A percentile compares a stretch with the other conserved stretches of the same genome.
These are phyloP conservation scores for Oscheius onirici DNA, from an alignment of 2,888 invertebrate species.

Conservation along the genomic window DNA sequence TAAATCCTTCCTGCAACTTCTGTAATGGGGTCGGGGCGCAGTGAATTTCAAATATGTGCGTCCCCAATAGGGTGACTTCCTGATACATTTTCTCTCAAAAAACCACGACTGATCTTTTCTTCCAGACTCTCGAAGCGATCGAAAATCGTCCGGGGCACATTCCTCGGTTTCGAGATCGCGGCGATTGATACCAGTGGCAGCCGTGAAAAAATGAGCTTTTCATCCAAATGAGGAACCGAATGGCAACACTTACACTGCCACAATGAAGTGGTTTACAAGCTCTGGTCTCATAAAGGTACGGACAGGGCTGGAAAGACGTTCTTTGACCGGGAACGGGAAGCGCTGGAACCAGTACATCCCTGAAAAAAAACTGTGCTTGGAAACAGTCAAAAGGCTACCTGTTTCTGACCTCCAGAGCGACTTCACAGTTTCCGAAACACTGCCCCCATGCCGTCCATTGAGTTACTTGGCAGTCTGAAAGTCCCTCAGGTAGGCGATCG, in stretches of 20 bases:
- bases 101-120: neutral
- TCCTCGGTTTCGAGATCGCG: constrained; percentile 1
- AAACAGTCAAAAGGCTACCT: constrained; percentile 8
- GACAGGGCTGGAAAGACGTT: constrained; percentile 38
- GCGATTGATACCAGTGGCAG: neutral
- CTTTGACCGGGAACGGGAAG: constrained; percentile 40
- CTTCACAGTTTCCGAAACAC: constrained; percentile 52
- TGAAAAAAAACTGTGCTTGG: neutral
- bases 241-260: neutral
- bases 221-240: neutral
- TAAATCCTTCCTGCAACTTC: constrained; percentile 3
- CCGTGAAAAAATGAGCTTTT: neutral
- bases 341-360: constrained; percentile 53
- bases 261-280: neutral
- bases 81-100: neutral
- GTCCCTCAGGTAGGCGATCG: too few species aligned
- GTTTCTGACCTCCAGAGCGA: constrained; percentile 28
- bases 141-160: constrained; percentile 3
- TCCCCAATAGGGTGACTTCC: neutral
- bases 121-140: neutral
- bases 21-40: constrained; percentile 19
- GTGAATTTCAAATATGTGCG: neutral
- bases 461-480: constrained; percentile 54
- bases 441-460: constrained; percentile 52
- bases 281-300: constrained; percentile 47